phyloP scores from a whole-genome alignment of 2,113 vertebrate genomes.

The Panthera leo region DNA sequence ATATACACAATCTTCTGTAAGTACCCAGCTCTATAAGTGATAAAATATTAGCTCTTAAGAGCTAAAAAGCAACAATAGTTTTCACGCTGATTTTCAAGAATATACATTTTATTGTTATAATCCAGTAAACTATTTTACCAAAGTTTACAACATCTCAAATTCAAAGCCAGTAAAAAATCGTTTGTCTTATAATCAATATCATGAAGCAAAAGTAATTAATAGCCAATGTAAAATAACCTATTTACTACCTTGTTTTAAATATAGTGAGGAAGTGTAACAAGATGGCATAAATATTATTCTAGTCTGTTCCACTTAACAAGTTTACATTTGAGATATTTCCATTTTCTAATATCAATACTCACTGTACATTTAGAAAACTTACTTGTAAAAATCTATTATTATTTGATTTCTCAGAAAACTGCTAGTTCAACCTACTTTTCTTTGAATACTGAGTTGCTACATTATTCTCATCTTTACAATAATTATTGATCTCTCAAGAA shows the following conservation, averaged over 20 bases:
- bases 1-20: neutral
- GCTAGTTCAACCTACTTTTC: neutral
- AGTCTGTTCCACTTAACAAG: neutral
- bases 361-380: slow-evolving; percentile 13
- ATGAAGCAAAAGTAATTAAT: slow-evolving; percentile 29
- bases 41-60: slow-evolving; percentile 1
- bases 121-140: slow-evolving; percentile 26
- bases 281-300: neutral
- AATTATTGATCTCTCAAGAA: slow-evolving; percentile 26
- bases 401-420: slow-evolving; percentile 49
- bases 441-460: slow-evolving; percentile 21
- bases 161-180: slow-evolving; percentile 24
- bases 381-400: slow-evolving; percentile 29
- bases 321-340: slow-evolving; percentile 19
- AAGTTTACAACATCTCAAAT: slow-evolving; percentile 22
- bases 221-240: neutral
- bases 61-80: slow-evolving; percentile 20
- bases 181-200: slow-evolving; percentile 41
- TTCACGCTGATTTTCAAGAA: slow-evolving; percentile 21
- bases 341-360: slow-evolving; percentile 34
- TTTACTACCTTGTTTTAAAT: neutral
- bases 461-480: slow-evolving; percentile 56
- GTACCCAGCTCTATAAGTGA: neutral
- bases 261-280: neutral
- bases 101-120: slow-evolving; percentile 5